phyloP scores from a whole-genome alignment of 2,113 vertebrate species.

The Phainopepla nitens region DNA sequence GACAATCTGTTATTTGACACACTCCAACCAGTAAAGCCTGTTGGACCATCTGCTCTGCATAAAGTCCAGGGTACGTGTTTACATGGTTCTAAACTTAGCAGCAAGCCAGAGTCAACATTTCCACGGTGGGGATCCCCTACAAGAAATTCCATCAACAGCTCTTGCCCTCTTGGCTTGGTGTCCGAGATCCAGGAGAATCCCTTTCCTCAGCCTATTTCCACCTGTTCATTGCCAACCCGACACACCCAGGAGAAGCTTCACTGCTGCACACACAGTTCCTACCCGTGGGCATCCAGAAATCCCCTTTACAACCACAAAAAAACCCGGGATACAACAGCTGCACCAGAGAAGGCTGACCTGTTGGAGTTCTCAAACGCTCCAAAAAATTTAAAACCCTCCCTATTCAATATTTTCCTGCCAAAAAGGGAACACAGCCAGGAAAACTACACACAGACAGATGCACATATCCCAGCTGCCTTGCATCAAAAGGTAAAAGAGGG shows the following conservation, averaged over 20 bases:
- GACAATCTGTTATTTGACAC: conserved; percentile 69
- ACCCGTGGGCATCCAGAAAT: neutral
- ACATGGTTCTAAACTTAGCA: conserved; percentile 33
- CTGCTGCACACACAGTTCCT: neutral
- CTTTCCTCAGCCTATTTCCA: neutral
- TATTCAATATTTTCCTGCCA: neutral
- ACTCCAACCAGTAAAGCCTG: conserved; percentile 53
- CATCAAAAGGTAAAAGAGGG: neutral
- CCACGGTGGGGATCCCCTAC: neutral
- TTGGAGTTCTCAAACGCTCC: neutral
- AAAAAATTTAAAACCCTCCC: neutral
- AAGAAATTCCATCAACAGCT: neutral
- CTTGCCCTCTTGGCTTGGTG: neutral
- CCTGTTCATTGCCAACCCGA: neutral
- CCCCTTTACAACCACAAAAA: rapidly evolving
- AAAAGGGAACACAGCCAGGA: neutral
- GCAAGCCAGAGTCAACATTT: neutral
- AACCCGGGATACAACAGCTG: neutral
- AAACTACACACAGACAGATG: neutral
- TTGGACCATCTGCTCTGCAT: conserved; percentile 54
- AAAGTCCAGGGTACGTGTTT: neutral
- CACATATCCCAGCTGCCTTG: neutral
- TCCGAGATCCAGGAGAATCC: neutral
- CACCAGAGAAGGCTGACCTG: neutral
- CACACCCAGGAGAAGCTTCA: neutral